These are phyloP conservation scores for Graptemys geographica DNA, from an alignment of 2,797 vertebrate species.

Conservation along the genomic window DNA sequence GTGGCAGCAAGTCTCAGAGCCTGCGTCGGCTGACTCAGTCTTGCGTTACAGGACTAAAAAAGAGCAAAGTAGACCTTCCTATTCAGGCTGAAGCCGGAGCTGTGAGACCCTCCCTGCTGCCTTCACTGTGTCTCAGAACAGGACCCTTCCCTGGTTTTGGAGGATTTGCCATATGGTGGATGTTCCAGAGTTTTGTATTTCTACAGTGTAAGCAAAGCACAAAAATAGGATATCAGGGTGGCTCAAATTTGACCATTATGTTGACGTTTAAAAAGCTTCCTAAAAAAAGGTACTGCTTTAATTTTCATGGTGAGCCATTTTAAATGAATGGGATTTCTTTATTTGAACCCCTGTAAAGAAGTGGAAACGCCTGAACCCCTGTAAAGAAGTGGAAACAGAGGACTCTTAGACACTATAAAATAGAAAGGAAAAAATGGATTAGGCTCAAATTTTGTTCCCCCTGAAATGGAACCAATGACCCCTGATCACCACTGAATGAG, in stretches of 20 bases:
- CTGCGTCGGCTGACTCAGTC: no score
- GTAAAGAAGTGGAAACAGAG: background rate
- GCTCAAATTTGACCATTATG: background rate
- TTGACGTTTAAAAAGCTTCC: background rate
- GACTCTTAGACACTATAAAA: background rate
- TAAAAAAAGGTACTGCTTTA: background rate
- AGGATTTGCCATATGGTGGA: no score
- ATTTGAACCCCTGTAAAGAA: fast-evolving
- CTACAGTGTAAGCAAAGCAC: background rate
- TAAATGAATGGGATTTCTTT: background rate
- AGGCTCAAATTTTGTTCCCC: background rate
- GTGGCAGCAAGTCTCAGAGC: no score
- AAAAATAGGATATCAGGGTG: background rate
- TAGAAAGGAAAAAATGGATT: background rate
- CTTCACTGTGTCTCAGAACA: no score
- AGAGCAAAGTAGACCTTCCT: no score
- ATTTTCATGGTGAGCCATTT: background rate
- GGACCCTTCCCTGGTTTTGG: no score
- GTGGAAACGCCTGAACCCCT: background rate
- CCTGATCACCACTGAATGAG: background rate
- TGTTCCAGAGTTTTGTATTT: background rate
- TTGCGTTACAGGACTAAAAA: no score
- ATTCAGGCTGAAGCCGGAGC: no score
- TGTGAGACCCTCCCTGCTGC: no score
- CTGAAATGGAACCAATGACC: background rate